Evolutionary conservation across 2,113 vertebrate genomes (phyloP), one percentile per base, ranked within the genome.

Genomic region (Corydoras sp.): DNA sequence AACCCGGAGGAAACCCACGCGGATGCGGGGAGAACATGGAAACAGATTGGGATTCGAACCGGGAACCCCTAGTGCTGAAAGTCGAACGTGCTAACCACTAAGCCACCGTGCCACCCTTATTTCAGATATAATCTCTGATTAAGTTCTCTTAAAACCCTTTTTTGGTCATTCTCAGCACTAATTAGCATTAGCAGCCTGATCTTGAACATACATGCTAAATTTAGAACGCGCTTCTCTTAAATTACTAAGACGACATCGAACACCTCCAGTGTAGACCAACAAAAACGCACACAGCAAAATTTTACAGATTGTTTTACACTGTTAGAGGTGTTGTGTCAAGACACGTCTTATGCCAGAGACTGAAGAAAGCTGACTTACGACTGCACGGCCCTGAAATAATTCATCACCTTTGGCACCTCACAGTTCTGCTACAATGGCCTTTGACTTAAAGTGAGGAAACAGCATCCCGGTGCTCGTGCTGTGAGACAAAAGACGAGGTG

Each of bases 331-430:
- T 79, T 70, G 74, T 76, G 65, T 76, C 53, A 24, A 15, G 56
- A 5, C 14, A 3, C 69, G 65, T 76, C 70, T 66, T 62, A 58
- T 70, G 58, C 64, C 29, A 32, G 50, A 54, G 53, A 68, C 64
- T 10, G 71, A 62, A 55, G 79, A 75, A 78, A 81, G 69, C 71
- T 68, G 76, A 81, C 71, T 77, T 65, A n/a, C 58, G 61, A 72
- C 59, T 72, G 56, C 68, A 49, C 24, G 56, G 74, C 24, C 59
- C 35, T 29, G 49, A 78, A 75, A 79, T 79, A 54, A 81, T 81
- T 79, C 5, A 81, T 77, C 74, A 77, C 62, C 73, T 65, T 73
- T 62, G 51, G 62, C 68, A 71, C 58, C 62, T 76, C 11, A 58
- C 49, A 2, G 61, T 69, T 61, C n/a, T 32, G 48, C 62, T 62